These are phyloP conservation scores for Sitodiplosis mosellana DNA, from an alignment of 1,140 invertebrate species.

Conservation along the genomic window DNA sequence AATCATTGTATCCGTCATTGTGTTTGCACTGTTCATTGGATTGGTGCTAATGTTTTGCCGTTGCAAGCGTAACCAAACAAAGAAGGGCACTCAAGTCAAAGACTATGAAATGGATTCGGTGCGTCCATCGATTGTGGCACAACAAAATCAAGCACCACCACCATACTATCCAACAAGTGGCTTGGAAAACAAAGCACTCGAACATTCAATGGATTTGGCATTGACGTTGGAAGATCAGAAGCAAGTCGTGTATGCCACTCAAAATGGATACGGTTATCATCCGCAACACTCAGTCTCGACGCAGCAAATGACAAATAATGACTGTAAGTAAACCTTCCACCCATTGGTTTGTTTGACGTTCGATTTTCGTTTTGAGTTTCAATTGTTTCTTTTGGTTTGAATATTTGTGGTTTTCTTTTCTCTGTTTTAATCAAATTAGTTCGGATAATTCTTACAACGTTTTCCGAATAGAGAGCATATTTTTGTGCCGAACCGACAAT, in stretches of 20 bases:
- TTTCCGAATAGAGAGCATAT: neutral
- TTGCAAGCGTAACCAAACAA: slow-evolving; percentile 62
- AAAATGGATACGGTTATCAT: slow-evolving; percentile 71
- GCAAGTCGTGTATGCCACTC: slow-evolving; percentile 55
- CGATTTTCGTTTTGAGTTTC: neutral
- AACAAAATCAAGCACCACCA: slow-evolving; percentile 62
- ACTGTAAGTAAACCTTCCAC: slow-evolving; percentile 34
- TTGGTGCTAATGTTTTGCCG: slow-evolving; percentile 69
- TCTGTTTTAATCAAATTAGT: no score
- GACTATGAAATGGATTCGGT: slow-evolving; percentile 78
- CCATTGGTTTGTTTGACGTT: neutral
- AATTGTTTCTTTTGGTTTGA: neutral
- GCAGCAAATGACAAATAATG: slow-evolving; percentile 44
- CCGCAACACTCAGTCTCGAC: slow-evolving; percentile 30
- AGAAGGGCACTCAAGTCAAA: slow-evolving; percentile 59
- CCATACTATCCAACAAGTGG: slow-evolving; percentile 69
- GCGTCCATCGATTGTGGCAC: slow-evolving; percentile 56
- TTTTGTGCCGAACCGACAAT: neutral
- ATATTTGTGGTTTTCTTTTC: no score
- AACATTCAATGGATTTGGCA: slow-evolving; percentile 67
- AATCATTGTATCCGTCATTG: slow-evolving; percentile 60
- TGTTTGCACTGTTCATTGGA: slow-evolving; percentile 57
- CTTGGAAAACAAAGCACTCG: slow-evolving; percentile 78
- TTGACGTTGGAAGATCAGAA: slow-evolving; percentile 65
- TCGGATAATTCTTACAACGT: no score